phyloP scores from a whole-genome alignment of 2,888 invertebrate genomes.

The Rotaria socialis region DNA sequence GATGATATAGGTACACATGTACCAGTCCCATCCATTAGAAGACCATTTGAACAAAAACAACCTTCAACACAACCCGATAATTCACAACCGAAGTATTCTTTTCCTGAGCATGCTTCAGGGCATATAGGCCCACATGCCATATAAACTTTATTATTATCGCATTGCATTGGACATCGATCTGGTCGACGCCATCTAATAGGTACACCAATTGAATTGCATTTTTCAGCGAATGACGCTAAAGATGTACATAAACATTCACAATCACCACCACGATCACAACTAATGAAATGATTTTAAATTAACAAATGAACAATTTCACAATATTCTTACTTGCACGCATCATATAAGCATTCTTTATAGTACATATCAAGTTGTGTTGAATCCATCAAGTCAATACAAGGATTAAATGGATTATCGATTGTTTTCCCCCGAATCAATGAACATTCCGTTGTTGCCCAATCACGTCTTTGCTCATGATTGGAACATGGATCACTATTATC shows the following conservation, averaged over 20 bases:
- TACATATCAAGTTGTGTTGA: background rate
- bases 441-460: slow-evolving; percentile 30
- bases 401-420: slow-evolving; percentile 21
- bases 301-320: no score
- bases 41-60: slow-evolving; percentile 33
- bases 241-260: slow-evolving; percentile 37
- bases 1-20: background rate
- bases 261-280: slow-evolving; percentile 35
- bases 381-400: slow-evolving; percentile 5
- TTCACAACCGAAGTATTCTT: background rate
- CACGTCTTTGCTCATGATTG: background rate
- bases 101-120: background rate
- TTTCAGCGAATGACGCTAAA: slow-evolving; percentile 9
- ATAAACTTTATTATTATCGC: slow-evolving; percentile 35
- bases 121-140: slow-evolving; percentile 31
- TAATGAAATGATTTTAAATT: no score
- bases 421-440: background rate
- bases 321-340: background rate
- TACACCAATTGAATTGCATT: background rate
- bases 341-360: slow-evolving; percentile 31
- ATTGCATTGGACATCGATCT: slow-evolving; percentile 34
- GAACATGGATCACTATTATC: slow-evolving; percentile 19
- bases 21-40: background rate
- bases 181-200: slow-evolving; percentile 27
- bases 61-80: slow-evolving; percentile 18